These are phyloP conservation scores for Agrypnia vestita DNA, from an alignment of 1,140 invertebrate species.

Conservation along the genomic window DNA sequence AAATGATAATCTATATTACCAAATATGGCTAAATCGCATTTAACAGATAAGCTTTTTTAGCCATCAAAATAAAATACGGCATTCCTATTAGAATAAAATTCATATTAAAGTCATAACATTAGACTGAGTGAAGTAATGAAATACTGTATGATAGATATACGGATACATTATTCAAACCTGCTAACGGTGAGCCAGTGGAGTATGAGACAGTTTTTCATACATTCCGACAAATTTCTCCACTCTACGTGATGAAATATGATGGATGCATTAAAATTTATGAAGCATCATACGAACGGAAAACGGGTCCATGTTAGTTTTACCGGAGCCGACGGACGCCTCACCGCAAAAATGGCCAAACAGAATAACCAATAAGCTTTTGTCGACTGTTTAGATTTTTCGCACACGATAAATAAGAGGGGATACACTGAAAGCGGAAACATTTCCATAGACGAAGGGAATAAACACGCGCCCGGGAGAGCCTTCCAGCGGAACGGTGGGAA, in stretches of 20 bases:
- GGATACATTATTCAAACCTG: conserved; percentile 24
- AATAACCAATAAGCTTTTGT: conserved; percentile 49
- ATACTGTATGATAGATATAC: too few relatives aligned
- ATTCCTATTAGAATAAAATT: too few relatives aligned
- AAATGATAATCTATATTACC: too few relatives aligned
- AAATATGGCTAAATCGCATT: too few relatives aligned
- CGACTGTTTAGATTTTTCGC: conserved; percentile 47
- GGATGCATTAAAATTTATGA: conserved; percentile 60
- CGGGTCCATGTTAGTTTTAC: conserved; percentile 31
- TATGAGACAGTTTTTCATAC: not conserved
- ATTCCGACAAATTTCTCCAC: conserved; percentile 3
- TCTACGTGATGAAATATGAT: conserved; percentile 32
- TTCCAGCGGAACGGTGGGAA: conserved; percentile 44
- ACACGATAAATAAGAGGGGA: conserved; percentile 52
- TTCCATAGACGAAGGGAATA: conserved; percentile 45
- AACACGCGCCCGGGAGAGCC: conserved; percentile 27
- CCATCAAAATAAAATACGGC: too few relatives aligned
- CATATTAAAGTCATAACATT: too few relatives aligned
- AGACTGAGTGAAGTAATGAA: not conserved
- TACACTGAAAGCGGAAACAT: conserved; percentile 46
- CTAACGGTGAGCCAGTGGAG: not conserved
- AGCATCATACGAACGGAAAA: conserved; percentile 48
- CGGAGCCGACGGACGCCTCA: conserved; percentile 31
- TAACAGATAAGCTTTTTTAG: too few relatives aligned
- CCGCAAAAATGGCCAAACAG: conserved; percentile 18